Conservation (phyloP, 2,888 invertebrate species). For the Acrobasis suavella region DNA sequence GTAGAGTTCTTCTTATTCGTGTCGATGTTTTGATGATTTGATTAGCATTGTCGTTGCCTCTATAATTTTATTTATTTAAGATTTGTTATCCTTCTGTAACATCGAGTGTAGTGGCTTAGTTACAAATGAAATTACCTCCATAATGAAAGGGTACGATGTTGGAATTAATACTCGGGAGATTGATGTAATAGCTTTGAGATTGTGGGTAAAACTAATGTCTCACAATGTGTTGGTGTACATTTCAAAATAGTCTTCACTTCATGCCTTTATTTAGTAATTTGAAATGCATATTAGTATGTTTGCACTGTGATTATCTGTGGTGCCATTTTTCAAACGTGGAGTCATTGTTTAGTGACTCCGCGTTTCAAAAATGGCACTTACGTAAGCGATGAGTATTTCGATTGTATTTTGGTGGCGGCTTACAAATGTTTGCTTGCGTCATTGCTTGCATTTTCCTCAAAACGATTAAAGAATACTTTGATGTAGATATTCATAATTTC, state of each 20-base stretch:
- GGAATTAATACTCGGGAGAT: constrained; percentile 27
- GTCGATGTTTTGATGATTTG: no score
- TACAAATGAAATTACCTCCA: constrained; percentile 26
- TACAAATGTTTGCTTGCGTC: no score
- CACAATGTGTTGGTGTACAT: constrained; percentile 39
- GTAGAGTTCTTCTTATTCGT: no score
- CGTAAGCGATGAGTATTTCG: neutral
- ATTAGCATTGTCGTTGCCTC: no score
- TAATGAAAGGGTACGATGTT: neutral
- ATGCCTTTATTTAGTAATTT: neutral
- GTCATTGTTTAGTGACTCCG: no score
- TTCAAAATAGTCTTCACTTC: neutral
- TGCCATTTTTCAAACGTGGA: no score
- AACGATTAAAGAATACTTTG: no score
- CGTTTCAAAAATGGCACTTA: no score
- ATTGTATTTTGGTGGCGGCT: neutral
- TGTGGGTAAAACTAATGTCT: constrained; percentile 41
- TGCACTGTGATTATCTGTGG: neutral
- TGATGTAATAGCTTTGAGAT: constrained; percentile 30
- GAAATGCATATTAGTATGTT: neutral
- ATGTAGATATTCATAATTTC: no score
- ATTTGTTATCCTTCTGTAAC: neutral
- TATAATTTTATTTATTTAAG: no score
- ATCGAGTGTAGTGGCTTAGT: neutral
- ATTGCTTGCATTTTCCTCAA: no score